Conservation (phyloP, 2,797 vertebrate species). For the Netta rufina region DNA sequence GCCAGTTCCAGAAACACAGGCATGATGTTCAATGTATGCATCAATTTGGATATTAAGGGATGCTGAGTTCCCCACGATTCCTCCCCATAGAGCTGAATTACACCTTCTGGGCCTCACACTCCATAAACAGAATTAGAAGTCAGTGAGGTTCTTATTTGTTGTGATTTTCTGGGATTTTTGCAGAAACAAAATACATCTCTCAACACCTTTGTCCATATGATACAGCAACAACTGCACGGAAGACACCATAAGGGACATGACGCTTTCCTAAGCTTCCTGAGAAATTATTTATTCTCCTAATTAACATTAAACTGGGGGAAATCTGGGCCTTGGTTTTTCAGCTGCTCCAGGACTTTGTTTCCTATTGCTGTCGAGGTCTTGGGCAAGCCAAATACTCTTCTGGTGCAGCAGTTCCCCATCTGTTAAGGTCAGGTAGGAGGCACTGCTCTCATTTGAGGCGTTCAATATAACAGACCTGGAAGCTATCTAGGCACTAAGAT, state of each 20-base stretch:
- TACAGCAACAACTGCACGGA: not conserved
- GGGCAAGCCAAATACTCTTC: not conserved
- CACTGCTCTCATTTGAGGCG: not conserved
- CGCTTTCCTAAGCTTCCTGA: not conserved
- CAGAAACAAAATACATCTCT: not conserved
- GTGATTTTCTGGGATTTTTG: not conserved
- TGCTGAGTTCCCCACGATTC: not conserved
- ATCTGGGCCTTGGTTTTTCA: not conserved
- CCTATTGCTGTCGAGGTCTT: not conserved
- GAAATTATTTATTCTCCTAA: not conserved
- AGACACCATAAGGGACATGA: not conserved
- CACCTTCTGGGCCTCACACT: not conserved
- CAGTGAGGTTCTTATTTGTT: not conserved
- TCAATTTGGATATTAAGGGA: not conserved
- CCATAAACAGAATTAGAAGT: not conserved
- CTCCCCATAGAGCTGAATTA: not conserved
- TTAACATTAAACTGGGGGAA: not conserved
- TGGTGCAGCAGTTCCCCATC: not conserved
- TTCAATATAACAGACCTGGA: not conserved
- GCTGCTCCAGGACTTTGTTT: not conserved
- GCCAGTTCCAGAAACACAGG: not conserved
- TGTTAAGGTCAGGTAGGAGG: not conserved
- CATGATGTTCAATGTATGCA: rapidly evolving
- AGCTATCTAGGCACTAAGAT: not conserved
- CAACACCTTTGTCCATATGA: not conserved